Evolutionary conservation across 1,140 invertebrate species (phyloP).

Genomic region (Drosophila elegans): DNA sequence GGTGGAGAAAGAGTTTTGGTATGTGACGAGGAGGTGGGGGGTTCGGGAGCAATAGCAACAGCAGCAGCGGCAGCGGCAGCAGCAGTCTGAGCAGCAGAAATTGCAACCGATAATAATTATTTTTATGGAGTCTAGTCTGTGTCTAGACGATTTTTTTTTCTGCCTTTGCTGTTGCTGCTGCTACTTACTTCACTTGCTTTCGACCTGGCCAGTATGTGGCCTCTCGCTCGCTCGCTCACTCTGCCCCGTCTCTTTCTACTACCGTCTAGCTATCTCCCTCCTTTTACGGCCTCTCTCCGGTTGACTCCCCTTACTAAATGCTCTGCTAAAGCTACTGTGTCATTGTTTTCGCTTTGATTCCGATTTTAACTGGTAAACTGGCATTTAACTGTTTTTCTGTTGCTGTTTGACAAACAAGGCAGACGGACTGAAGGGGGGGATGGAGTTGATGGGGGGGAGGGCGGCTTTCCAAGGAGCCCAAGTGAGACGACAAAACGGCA

Average conservation of each 20-base stretch:
- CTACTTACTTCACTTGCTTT: constrained; percentile 64
- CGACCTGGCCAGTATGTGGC: constrained; percentile 54
- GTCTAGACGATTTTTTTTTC: constrained; percentile 84
- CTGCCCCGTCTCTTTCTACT: constrained; percentile 9
- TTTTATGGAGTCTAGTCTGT: constrained; percentile 85
- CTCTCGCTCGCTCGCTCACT: constrained; percentile 17
- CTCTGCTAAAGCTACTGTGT: constrained; percentile 72
- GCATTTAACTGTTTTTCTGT: constrained; percentile 84
- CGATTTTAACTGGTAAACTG: constrained; percentile 83
- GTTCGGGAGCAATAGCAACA: constrained; percentile 13
- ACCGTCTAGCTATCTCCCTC: constrained; percentile 13
- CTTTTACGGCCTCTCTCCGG: constrained; percentile 16
- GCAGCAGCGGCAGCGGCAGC: constrained; percentile 40
- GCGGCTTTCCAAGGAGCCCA: constrained; percentile 5
- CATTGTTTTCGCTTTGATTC: constrained; percentile 84
- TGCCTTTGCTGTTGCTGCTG: constrained; percentile 43
- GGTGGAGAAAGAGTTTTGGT: constrained; percentile 39
- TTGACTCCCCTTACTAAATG: constrained; percentile 35
- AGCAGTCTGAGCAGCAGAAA: constrained; percentile 71
- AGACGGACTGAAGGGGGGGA: constrained; percentile 53
- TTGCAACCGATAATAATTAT: constrained; percentile 85
- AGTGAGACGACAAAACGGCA: constrained; percentile 26
- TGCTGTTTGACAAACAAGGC: constrained; percentile 82
- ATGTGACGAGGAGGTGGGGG: constrained; percentile 1
- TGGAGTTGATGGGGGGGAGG: not conserved